phyloP scores from a whole-genome alignment of 2,888 invertebrate species.

The Stenodera caucasica region DNA sequence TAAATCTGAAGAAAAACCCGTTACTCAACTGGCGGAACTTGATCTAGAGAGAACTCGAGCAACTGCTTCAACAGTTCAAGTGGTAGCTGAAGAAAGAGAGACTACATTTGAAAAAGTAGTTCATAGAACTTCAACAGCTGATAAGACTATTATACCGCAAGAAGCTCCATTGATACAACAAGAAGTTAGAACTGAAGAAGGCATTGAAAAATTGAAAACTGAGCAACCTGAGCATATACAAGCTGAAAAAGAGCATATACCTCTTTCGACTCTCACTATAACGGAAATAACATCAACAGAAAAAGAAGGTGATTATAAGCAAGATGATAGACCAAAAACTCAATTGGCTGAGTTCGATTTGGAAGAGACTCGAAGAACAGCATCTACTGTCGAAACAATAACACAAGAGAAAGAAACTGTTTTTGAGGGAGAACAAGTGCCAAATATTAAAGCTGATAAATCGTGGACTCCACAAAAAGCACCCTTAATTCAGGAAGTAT shows the following conservation, averaged over 20 bases:
- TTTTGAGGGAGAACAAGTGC: slow-evolving; percentile 39
- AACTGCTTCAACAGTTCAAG: slow-evolving; percentile 34
- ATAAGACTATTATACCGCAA: slow-evolving; percentile 60
- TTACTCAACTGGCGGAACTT: slow-evolving; percentile 42
- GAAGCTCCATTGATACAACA: slow-evolving; percentile 47
- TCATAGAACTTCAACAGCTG: slow-evolving; percentile 55
- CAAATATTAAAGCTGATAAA: slow-evolving; percentile 42
- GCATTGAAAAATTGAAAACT: slow-evolving; percentile 20
- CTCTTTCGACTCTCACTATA: slow-evolving; percentile 27
- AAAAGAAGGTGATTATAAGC: slow-evolving; percentile 40
- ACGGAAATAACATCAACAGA: slow-evolving; percentile 34
- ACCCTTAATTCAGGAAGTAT: slow-evolving; percentile 27
- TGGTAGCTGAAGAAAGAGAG: slow-evolving; percentile 24
- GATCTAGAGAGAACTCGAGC: slow-evolving; percentile 44
- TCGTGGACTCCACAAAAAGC: slow-evolving; percentile 23
- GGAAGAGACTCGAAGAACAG: slow-evolving; percentile 42
- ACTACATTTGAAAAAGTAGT: slow-evolving; percentile 19
- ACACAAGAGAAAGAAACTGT: slow-evolving; percentile 50
- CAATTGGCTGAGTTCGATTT: slow-evolving; percentile 45
- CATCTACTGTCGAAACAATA: slow-evolving; percentile 49
- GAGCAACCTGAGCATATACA: slow-evolving; percentile 35
- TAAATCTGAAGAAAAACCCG: slow-evolving; percentile 34
- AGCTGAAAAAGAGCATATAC: slow-evolving; percentile 45
- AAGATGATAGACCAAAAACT: slow-evolving; percentile 38
- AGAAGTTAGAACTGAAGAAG: slow-evolving; percentile 29